Conservation (phyloP, 2,797 vertebrate genomes). For the Babyrousa celebensis region DNA sequence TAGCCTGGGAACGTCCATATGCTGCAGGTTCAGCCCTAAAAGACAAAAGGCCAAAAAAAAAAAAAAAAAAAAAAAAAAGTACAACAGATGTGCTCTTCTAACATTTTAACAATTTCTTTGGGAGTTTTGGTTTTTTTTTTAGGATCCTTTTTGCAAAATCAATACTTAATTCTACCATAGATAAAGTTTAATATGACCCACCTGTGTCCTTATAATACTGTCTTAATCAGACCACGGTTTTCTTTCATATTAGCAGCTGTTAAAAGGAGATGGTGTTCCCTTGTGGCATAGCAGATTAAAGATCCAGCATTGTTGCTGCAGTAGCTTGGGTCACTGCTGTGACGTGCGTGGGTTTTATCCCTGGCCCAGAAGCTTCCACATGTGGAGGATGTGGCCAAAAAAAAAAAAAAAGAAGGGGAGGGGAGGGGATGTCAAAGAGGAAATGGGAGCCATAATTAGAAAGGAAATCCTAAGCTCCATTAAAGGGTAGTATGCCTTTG, state of each 20-base stretch:
- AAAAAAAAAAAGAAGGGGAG: too few species aligned
- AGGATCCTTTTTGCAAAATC: conserved; percentile 53
- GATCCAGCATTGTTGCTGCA: too few species aligned
- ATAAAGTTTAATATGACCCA: conserved; percentile 10
- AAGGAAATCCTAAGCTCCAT: conserved; percentile 46
- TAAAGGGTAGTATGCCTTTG: neutral
- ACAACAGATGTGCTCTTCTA: neutral
- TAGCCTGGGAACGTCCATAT: too few species aligned
- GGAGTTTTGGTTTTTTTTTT: conserved; percentile 34
- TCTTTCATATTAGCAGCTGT: conserved; percentile 18
- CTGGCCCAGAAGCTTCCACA: too few species aligned
- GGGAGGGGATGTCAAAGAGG: neutral
- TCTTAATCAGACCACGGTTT: conserved; percentile 56
- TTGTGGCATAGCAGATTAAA: too few species aligned
- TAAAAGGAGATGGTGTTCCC: neutral
- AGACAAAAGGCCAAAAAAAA: too few species aligned
- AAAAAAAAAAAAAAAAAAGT: neutral
- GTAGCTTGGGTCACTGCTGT: too few species aligned
- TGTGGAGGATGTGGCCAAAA: too few species aligned
- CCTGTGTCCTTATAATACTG: conserved; percentile 45
- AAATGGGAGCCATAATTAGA: conserved; percentile 59
- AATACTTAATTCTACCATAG: conserved; percentile 36
- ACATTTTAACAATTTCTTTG: conserved; percentile 28
- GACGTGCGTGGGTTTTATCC: too few species aligned
- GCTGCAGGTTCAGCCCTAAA: too few species aligned